phyloP scores from a whole-genome alignment of 92 coral and sea anemone species.

The Virgularia gustaviana region DNA sequence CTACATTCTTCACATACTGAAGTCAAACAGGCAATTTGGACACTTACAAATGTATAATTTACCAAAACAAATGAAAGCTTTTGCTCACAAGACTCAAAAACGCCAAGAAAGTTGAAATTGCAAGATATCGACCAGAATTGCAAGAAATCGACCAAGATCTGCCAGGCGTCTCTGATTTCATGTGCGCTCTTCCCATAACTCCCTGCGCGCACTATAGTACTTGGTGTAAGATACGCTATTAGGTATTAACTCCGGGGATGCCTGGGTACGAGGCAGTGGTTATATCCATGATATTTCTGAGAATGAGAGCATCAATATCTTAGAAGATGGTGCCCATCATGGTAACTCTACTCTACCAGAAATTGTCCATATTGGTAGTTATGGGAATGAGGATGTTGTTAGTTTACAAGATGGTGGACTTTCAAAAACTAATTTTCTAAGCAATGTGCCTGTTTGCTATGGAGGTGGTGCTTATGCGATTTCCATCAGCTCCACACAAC shows the following conservation, averaged over 20 bases:
- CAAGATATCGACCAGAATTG: background rate
- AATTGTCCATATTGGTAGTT: too few relatives aligned
- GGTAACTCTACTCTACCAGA: too few relatives aligned
- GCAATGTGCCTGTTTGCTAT: too few relatives aligned
- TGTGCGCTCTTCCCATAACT: background rate
- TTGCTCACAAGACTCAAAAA: background rate
- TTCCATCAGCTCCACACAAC: too few relatives aligned
- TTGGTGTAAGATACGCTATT: background rate
- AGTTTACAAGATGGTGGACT: too few relatives aligned
- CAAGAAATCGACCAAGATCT: conserved; percentile 4
- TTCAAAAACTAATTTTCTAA: too few relatives aligned
- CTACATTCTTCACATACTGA: background rate
- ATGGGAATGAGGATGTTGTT: too few relatives aligned
- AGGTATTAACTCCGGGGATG: too few relatives aligned
- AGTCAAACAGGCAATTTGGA: background rate
- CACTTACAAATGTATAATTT: background rate
- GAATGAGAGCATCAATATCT: too few relatives aligned
- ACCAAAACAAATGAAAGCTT: background rate
- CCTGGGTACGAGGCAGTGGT: conserved; percentile 8
- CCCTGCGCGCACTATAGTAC: background rate
- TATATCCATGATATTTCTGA: too few relatives aligned
- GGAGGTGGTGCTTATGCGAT: too few relatives aligned
- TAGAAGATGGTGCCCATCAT: too few relatives aligned
- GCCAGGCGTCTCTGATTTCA: conserved; percentile 3
- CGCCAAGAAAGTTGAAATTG: background rate